Percentiles rank a stretch among this genome's conserved stretches.
Conservation (phyloP, 2,797 vertebrate genomes). For the Alosa sapidissima region DNA sequence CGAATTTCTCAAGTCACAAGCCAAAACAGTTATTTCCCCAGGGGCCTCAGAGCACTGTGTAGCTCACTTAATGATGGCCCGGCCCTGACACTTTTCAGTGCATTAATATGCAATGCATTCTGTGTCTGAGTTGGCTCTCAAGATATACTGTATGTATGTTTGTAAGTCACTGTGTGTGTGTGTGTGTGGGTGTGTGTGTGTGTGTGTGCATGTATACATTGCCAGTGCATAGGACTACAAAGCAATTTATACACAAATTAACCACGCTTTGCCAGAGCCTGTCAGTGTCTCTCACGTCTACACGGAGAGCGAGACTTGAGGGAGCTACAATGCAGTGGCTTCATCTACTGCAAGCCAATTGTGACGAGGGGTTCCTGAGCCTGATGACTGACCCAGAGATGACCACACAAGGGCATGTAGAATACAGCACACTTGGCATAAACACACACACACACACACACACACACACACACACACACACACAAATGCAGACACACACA, state of each 20-base stretch:
- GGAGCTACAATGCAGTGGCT: background rate
- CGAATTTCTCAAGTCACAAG: background rate
- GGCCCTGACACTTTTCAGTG: background rate
- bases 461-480: background rate
- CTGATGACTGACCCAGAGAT: slow-evolving; percentile 40
- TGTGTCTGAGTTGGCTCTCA: slow-evolving; percentile 46
- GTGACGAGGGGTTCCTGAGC: slow-evolving; percentile 18
- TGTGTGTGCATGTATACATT: background rate
- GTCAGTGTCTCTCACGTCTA: slow-evolving; percentile 64
- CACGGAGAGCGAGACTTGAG: slow-evolving; percentile 41
- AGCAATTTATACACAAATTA: slow-evolving; percentile 61
- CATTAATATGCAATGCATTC: slow-evolving; percentile 57
- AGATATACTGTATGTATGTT: background rate
- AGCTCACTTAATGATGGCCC: background rate
- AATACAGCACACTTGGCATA: slow-evolving; percentile 32
- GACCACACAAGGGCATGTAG: slow-evolving; percentile 56
- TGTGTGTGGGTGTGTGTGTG: slow-evolving; percentile 6
- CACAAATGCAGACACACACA: background rate
- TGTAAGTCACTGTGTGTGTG: background rate
- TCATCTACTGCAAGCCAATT: slow-evolving; percentile 31
- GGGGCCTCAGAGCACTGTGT: background rate
- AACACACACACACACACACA: background rate
- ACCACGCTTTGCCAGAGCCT: slow-evolving; percentile 53
- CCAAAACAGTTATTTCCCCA: background rate
- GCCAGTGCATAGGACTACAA: slow-evolving; percentile 29